These are phyloP conservation scores for Crocuta crocuta DNA, from an alignment of 2,113 vertebrate genomes.

Conservation along the genomic window DNA sequence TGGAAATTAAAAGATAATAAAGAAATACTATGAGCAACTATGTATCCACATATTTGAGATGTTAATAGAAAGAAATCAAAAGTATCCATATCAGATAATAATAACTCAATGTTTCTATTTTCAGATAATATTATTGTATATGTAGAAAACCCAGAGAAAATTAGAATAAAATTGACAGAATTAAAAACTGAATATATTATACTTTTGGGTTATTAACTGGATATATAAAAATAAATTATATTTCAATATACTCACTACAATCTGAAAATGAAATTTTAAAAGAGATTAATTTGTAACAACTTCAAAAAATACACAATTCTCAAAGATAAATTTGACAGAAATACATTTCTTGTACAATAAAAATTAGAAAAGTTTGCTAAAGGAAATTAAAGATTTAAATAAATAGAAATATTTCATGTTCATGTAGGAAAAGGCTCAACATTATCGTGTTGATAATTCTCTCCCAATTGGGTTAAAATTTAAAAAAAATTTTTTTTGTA, in stretches of 20 bases:
- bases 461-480: neutral
- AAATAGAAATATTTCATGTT: neutral
- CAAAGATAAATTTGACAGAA: neutral
- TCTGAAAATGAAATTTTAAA: neutral
- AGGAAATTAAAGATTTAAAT: neutral
- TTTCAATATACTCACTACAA: neutral
- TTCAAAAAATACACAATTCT: neutral
- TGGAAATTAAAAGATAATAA: neutral
- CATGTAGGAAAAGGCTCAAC: neutral
- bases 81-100: neutral
- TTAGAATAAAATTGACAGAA: neutral
- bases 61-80: neutral
- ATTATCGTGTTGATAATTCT: neutral
- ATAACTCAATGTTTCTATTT: neutral
- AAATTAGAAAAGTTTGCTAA: neutral
- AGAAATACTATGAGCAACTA: neutral
- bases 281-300: neutral
- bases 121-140: neutral
- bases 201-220: neutral
- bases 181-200: neutral
- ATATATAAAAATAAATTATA: neutral
- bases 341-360: neutral
- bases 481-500: neutral
- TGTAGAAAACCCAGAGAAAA: neutral
- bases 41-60: neutral